phyloP scores from a whole-genome alignment of 2,888 invertebrate genomes.

The Camptogramma bilineatum region DNA sequence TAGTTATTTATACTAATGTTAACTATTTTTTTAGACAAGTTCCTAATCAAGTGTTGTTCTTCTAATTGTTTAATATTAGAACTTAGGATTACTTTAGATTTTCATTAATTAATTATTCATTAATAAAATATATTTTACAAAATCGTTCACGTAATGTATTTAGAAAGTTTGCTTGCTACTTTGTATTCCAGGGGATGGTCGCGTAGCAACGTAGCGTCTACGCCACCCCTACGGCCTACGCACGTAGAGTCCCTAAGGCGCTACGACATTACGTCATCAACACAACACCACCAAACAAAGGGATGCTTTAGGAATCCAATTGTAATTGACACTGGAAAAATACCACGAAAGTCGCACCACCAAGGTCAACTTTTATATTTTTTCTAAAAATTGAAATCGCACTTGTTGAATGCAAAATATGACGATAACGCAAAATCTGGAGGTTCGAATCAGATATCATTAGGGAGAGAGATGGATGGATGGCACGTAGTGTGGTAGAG shows the following conservation, averaged over 20 bases:
- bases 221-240: constrained; percentile 48
- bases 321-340: constrained; percentile 27
- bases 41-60: too few relatives aligned
- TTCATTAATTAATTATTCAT: constrained; percentile 28
- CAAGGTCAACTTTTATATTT: constrained; percentile 44
- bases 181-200: constrained; percentile 46
- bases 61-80: too few relatives aligned
- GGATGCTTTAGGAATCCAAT: background rate
- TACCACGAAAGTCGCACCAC: constrained; percentile 27
- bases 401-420: constrained; percentile 54
- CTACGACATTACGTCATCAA: constrained; percentile 47
- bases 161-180: constrained; percentile 40
- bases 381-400: constrained; percentile 45
- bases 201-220: constrained; percentile 47
- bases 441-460: constrained; percentile 61
- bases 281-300: constrained; percentile 34
- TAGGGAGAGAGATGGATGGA: constrained; percentile 68
- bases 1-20: too few relatives aligned
- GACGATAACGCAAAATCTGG: constrained; percentile 54
- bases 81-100: constrained; percentile 16
- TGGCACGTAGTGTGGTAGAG: constrained; percentile 49
- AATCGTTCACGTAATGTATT: constrained; percentile 30
- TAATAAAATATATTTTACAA: constrained; percentile 3
- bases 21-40: too few relatives aligned
- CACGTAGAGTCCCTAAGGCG: constrained; percentile 47